A percentile compares a stretch with the other conserved stretches of the same genome.
These are phyloP conservation scores for Montifringilla adamsi DNA, from an alignment of 2,113 vertebrate species.

Conservation along the genomic window DNA sequence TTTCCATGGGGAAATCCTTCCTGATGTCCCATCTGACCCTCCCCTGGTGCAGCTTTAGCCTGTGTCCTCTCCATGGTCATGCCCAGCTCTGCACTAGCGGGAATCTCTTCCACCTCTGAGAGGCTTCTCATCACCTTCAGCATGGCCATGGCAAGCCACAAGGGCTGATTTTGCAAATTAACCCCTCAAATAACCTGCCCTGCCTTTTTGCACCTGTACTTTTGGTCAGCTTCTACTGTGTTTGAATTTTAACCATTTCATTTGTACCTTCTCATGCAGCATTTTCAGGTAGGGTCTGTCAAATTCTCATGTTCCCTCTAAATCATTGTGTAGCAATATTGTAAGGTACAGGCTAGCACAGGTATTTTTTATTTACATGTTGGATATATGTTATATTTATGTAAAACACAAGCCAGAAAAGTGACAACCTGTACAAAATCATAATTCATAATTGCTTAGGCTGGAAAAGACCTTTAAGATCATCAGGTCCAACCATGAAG, in stretches of 20 bases:
- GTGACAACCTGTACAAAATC: background rate
- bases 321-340: background rate
- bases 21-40: background rate
- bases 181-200: background rate
- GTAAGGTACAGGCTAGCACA: background rate
- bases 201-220: background rate
- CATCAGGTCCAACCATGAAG: background rate
- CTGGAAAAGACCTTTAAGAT: background rate
- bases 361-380: fast-evolving
- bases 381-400: fast-evolving
- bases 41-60: background rate
- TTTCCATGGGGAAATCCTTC: background rate
- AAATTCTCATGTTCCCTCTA: background rate
- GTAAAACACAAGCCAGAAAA: background rate
- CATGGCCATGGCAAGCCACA: fast-evolving
- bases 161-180: background rate
- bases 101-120: background rate
- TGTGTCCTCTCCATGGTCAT: background rate
- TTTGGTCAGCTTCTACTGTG: fast-evolving
- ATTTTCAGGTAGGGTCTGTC: background rate
- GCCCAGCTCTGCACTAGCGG: fast-evolving
- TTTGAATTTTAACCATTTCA: background rate
- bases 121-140: background rate
- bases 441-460: too few relatives aligned
- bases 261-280: background rate